Evolutionary conservation across 2,113 vertebrate genomes (phyloP), one percentile per base, ranked within the genome.

Genomic region (Rallus limicola): DNA sequence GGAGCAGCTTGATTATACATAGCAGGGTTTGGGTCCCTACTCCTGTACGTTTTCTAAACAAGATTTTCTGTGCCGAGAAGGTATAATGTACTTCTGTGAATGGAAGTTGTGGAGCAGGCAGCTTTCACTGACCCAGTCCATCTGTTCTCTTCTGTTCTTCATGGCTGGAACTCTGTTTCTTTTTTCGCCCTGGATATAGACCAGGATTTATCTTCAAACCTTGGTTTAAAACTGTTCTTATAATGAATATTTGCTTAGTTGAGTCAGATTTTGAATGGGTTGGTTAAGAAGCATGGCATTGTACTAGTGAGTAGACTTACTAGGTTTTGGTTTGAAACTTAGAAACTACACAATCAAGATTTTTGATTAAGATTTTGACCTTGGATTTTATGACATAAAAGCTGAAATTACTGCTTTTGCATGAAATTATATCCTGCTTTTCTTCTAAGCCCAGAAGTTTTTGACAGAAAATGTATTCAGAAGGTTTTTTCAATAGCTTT

Each of bases 391-490:
- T 84, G 65, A 74, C 33, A 90, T 18, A 77, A 93, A 86, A n/a
- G 14, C 5, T 34, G 31, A 85, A 87, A 93, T 87, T 58, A 53
- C 58, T 88, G 36, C 28, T 95, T 97, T 85, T 93, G n/a, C 40
- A 65, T 74, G 38, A 93, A 94, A 93, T 70, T 2, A 70, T 17
- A 77, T 88, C 3, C 34, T 52, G 12, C 50, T 95, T 86, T 96
- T 69, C n/a, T 91, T 75, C 44, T 65, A 70, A 94, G 25, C 18
- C 46, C 31, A 58, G 38, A 90, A 80, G 23, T 65, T 82, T 84
- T 78, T 88, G 62, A 80, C 38, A 90, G 48, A 78, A 95, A 92
- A 92, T 74, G 2, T 65, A 93, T 93, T 94, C 92, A 52, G 42
- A 71, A 38, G 3, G 2, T 0, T 11, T 62, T 72, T 81, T 64